Percentiles rank a stretch among this genome's conserved stretches.
phyloP scores from a whole-genome alignment of 2,797 vertebrate genomes.

The Smutsia gigantea region DNA sequence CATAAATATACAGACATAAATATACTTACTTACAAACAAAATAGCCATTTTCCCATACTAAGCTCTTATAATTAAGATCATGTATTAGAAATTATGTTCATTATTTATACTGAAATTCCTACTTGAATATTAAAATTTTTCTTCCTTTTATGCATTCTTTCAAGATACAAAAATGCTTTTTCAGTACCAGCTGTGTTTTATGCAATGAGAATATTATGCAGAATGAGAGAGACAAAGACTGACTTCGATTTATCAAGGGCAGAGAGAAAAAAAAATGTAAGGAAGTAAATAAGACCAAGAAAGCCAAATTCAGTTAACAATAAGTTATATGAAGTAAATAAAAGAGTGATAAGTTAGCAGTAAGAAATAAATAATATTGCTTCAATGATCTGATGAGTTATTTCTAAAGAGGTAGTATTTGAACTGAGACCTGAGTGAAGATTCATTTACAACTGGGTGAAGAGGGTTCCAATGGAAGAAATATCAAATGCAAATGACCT shows the following conservation, averaged over 20 bases:
- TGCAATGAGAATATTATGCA: neutral
- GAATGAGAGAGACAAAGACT: neutral
- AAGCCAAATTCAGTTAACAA: neutral
- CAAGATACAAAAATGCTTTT: neutral
- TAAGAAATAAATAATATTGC: neutral
- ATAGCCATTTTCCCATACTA: neutral
- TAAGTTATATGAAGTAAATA: neutral
- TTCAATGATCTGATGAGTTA: neutral
- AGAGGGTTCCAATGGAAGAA: neutral
- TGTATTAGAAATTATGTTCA: neutral
- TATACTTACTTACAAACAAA: neutral
- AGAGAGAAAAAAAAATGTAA: neutral
- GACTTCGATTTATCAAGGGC: neutral
- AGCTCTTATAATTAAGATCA: neutral
- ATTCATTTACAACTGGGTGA: neutral
- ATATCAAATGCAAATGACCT: neutral
- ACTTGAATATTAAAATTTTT: neutral
- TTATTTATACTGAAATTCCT: neutral
- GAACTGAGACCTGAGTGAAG: neutral
- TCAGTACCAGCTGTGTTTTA: neutral
- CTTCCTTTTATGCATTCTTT: neutral
- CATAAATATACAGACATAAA: neutral
- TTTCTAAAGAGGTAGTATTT: neutral
- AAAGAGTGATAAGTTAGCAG: neutral
- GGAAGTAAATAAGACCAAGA: neutral